phyloP scores from a whole-genome alignment of 2,888 invertebrate species.

The Caenorhabditis sp. region DNA sequence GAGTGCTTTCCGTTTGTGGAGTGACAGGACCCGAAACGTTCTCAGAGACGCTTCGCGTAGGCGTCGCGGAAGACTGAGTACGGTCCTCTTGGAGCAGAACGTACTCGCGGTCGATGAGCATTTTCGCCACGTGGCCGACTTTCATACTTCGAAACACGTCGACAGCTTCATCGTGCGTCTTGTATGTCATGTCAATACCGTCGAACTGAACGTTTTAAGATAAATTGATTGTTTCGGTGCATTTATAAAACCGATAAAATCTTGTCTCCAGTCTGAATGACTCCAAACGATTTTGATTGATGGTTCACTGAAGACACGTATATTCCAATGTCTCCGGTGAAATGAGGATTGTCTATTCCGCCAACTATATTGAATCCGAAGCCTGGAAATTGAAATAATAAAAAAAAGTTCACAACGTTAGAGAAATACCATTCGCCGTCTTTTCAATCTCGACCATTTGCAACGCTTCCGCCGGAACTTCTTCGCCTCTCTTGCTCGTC shows the following conservation, averaged over 20 bases:
- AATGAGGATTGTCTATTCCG: constrained; percentile 79
- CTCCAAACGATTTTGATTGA: constrained; percentile 80
- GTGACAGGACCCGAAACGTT: not conserved
- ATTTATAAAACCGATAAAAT: constrained; percentile 56
- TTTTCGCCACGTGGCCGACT: constrained; percentile 45
- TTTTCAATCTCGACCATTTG: constrained; percentile 62
- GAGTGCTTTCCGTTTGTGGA: not conserved
- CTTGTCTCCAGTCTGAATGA: constrained; percentile 79
- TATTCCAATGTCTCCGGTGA: constrained; percentile 80
- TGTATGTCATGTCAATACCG: constrained; percentile 60
- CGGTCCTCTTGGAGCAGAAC: constrained; percentile 30
- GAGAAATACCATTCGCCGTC: constrained; percentile 44
- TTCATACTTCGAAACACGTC: constrained; percentile 60
- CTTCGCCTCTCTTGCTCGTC: not conserved
- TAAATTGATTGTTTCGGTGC: not conserved
- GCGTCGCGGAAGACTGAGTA: constrained; percentile 14
- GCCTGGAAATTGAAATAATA: constrained; percentile 72
- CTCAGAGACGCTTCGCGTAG: constrained; percentile 9
- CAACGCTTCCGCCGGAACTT: constrained; percentile 24
- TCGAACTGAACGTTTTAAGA: constrained; percentile 62
- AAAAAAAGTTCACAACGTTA: not conserved
- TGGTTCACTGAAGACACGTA: constrained; percentile 80
- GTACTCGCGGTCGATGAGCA: constrained; percentile 56
- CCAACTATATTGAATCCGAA: constrained; percentile 81
- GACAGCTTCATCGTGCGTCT: constrained; percentile 71